phyloP scores from a whole-genome alignment of 1,140 invertebrate genomes.

The Triops cancriformis region DNA sequence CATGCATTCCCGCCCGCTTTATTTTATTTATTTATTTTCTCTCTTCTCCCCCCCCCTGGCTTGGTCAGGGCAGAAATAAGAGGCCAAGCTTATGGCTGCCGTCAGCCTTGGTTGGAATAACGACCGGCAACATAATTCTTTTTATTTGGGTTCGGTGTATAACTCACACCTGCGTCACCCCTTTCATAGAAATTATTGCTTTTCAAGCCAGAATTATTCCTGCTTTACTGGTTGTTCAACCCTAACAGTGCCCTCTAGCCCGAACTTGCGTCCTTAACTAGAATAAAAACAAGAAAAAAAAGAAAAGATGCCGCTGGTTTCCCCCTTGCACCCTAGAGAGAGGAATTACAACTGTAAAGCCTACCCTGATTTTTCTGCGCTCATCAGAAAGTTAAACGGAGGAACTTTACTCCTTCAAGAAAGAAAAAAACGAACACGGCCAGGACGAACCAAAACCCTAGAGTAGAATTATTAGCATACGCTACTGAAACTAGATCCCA shows the following conservation, averaged over 20 bases:
- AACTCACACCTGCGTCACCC: constrained; percentile 5
- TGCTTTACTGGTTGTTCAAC: not conserved
- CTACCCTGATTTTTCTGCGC: too few relatives aligned
- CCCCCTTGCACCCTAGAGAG: too few relatives aligned
- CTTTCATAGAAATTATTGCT: constrained; percentile 2
- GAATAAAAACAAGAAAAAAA: not conserved
- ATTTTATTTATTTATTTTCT: not conserved
- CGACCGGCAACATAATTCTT: not conserved
- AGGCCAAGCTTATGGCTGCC: not conserved
- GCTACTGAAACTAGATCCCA: too few relatives aligned
- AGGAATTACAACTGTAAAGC: too few relatives aligned
- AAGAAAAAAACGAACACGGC: too few relatives aligned
- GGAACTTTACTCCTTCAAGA: too few relatives aligned
- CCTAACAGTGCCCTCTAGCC: not conserved
- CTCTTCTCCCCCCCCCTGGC: not conserved
- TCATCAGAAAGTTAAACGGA: too few relatives aligned
- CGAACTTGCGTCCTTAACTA: not conserved
- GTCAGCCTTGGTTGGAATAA: not conserved
- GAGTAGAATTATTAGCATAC: too few relatives aligned
- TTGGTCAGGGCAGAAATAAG: not conserved
- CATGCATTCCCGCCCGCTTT: not conserved
- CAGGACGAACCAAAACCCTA: too few relatives aligned
- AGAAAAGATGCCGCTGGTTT: not conserved
- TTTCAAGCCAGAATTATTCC: constrained; percentile 1
- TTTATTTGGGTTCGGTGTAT: not conserved